phyloP scores from a whole-genome alignment of 2,797 vertebrate species.

The Thalassophryne amazonica region DNA sequence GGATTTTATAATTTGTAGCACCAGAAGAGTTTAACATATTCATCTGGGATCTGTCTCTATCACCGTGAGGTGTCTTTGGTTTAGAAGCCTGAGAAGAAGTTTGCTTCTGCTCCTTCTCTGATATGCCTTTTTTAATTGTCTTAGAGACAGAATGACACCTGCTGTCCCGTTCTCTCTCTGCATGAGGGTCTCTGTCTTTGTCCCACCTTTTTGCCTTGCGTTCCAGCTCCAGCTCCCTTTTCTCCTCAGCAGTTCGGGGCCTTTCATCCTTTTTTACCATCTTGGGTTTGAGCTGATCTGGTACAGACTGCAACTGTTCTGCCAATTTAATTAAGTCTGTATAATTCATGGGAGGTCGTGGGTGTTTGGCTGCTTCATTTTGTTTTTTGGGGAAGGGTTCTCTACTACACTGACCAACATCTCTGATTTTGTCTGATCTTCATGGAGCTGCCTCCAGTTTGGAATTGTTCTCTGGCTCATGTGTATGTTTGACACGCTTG shows the following conservation, averaged over 20 bases:
- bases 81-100: conserved; percentile 67
- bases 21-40: conserved; percentile 58
- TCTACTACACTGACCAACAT: conserved; percentile 1
- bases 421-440: conserved; percentile 52
- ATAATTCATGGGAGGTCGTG: conserved; percentile 86
- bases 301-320: conserved; percentile 94
- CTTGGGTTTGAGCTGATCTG: conserved; percentile 87
- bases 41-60: conserved; percentile 67
- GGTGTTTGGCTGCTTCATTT: conserved; percentile 68
- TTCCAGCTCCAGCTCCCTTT: conserved; percentile 89
- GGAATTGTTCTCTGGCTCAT: conserved; percentile 73
- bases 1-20: conserved; percentile 72
- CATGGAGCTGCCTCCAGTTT: conserved; percentile 71
- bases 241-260: conserved; percentile 91
- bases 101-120: conserved; percentile 73
- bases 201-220: conserved; percentile 79
- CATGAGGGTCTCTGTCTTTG: conserved; percentile 64
- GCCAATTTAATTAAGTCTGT: conserved; percentile 91
- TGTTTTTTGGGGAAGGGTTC: conserved; percentile 65
- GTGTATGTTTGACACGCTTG: conserved; percentile 46
- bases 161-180: conserved; percentile 63
- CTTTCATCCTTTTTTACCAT: conserved; percentile 84
- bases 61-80: conserved; percentile 37
- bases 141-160: conserved; percentile 64
- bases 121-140: conserved; percentile 72